Evolutionary conservation across 2,797 vertebrate genomes (phyloP).

Genomic region (Ibycter americanus): DNA sequence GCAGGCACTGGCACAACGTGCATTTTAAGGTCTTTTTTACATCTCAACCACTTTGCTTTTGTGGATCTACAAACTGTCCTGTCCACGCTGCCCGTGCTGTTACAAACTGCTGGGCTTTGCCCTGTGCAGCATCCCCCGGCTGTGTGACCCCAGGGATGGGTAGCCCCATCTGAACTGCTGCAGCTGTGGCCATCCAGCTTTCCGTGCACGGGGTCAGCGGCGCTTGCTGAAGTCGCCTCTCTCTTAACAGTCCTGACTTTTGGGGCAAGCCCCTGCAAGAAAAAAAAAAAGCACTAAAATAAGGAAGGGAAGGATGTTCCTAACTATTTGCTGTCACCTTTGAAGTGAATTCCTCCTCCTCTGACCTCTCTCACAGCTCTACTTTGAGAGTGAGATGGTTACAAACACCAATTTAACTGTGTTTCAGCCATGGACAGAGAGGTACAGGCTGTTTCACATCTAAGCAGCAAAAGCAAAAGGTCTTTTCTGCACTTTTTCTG

Average conservation of each 20-base stretch:
- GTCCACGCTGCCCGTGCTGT: rapidly evolving
- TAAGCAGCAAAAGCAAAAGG: not conserved
- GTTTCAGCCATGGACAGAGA: not conserved
- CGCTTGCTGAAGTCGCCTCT: not conserved
- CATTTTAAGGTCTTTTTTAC: not conserved
- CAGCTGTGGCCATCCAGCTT: not conserved
- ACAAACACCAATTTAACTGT: not conserved
- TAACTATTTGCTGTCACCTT: not conserved
- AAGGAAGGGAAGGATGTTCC: not conserved
- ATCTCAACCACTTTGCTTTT: not conserved
- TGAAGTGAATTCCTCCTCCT: not conserved
- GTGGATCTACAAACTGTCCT: not conserved
- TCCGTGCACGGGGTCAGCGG: rapidly evolving
- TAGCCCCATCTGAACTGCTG: rapidly evolving
- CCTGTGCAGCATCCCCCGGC: not conserved
- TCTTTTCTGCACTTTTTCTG: not conserved
- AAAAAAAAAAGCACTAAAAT: not conserved
- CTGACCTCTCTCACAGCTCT: not conserved
- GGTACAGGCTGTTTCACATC: not conserved
- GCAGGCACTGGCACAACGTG: not conserved
- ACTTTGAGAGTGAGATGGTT: not conserved
- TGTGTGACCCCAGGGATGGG: rapidly evolving
- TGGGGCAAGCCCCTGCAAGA: not conserved
- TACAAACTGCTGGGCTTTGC: not conserved
- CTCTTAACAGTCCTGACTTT: not conserved